A percentile compares a stretch with the other conserved stretches of the same genome.
Evolutionary conservation across 2,797 vertebrate species (phyloP).

Genomic region (Melanotaenia boesemani): DNA sequence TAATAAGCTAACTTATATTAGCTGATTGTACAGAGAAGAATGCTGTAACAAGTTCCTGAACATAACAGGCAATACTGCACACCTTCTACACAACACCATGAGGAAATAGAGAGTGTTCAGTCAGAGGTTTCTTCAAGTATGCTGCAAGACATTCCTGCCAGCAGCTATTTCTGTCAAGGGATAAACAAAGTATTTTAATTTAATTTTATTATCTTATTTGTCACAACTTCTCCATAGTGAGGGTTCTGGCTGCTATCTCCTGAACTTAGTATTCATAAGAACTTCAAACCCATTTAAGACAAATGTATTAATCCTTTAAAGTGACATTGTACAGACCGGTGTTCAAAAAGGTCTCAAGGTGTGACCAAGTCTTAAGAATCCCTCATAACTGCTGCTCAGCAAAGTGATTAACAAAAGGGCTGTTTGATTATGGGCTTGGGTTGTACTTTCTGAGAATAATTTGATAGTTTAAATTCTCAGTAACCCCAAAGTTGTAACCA

Average conservation of each 20-base stretch:
- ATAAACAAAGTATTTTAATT: no score
- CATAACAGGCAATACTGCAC: no score
- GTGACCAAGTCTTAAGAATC: background rate
- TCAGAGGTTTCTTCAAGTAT: no score
- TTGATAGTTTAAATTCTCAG: conserved; percentile 13
- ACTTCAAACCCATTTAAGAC: background rate
- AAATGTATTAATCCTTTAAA: background rate
- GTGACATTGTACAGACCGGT: background rate
- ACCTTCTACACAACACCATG: no score
- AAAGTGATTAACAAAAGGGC: background rate
- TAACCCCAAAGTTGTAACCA: background rate
- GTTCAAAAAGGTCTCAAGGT: conserved; percentile 3
- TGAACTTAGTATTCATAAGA: background rate
- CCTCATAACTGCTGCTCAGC: conserved; percentile 1
- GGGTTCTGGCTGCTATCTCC: background rate
- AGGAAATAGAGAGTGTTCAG: no score
- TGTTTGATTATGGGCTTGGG: background rate
- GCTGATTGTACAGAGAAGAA: no score
- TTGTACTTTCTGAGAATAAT: conserved; percentile 3
- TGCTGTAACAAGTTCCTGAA: no score
- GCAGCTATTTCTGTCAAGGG: no score
- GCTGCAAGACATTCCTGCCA: no score
- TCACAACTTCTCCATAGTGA: background rate
- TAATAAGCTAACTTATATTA: no score
- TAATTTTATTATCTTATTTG: background rate